Evolutionary conservation across 1,140 invertebrate species (phyloP), one percentile per base, ranked within the genome.

Genomic region (Vollenhovia emeryi): DNA sequence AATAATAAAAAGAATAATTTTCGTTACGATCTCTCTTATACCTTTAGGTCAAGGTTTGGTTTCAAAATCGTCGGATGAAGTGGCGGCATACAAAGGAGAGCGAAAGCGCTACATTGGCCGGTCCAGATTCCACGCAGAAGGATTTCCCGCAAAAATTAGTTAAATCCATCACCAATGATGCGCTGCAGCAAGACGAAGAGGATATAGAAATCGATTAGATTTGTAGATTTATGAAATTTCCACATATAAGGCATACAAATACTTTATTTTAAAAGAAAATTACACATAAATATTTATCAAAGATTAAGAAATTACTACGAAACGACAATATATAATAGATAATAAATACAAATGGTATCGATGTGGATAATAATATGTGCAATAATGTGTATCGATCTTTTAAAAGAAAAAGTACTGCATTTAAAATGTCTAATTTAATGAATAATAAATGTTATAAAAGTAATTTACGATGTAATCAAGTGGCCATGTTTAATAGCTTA

Each of bases 61-160:
- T 98, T 93, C 98, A 99, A 95, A 99, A 99, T 94, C 96, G 98
- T 36, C 96, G 98, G 76, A 98, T 98, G 98, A 99, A 99, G 94
- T 98, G 98, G 98, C 96, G 98, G 1, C 98, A 98, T 88, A 97
- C 97, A 9, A 97, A 97, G 91, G 97, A 98, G 92, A 96, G 91
- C 68, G 95, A 96, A 4, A 95, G 93, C 88, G 75, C 52, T 57
- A 76, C 78, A 9, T 74, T 87, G 0, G 45, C 71, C 1, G 88
- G 84, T 24, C 43, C 84, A 7, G 87, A 91, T 69, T 88, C 88
- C 0, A 84, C 84, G 15, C 91, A 89, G 13, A 89, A 91, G 43
- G 82, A 88, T 7, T 64, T 91, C 43, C 87, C 91, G 79, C 75
- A 90, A 80, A 82, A 93, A 92, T 57, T 90, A 85, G 45, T 89